Base-by-base conservation (phyloP, 1,140 invertebrate species). In the Sminthurides bifidus region DNA sequence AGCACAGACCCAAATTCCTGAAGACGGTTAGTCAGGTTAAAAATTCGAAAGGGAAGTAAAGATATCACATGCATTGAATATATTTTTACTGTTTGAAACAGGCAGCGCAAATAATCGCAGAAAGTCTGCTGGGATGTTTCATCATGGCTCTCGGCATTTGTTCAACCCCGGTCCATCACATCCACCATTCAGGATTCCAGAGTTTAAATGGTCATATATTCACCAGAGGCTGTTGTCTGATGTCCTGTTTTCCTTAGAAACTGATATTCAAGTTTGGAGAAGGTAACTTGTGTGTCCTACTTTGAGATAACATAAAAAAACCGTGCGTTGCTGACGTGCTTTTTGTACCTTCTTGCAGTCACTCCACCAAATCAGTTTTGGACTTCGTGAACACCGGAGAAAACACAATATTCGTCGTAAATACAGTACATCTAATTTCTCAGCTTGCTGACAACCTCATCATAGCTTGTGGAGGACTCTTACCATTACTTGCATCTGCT, bases 201-300 rank as follows among this genome's bases (percentile, higher is more conserved):
- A 98, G 75, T 99, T 99, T 74, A 86, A 93, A 66, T 99, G 96
- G 95, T 98, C 95, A 3, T 89, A 92, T 70, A 92, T 99, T 63
- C 96, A 99, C 75, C 92, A 98, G 72, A 78, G 92, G 61, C 75
- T 99, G 54, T 75, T 99, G 2, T 94, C 92, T 14, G 95, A 99
- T 76, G 84, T 99, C 21, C 75, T 99, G 10, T 95, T 93, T 72
- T 94, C 92, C 0, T 75, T 99, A 24, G 96, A 99, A 75, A 92
- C 88, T 15, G 95, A 98, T 68, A 91, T 99, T 65, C 91, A 97
- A 79, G 86, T 87, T 30, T 88, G 85, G 86, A 76, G 80, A 72
- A 80, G 79, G 81, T 85, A 73, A 68, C 19, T 33, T 30, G 6
- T 21, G n/a, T 41, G 21, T 52, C 8, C 17, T 15, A 45, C 31